Conservation (phyloP, 2,888 invertebrate genomes). For the Cheilosia vulpina region DNA sequence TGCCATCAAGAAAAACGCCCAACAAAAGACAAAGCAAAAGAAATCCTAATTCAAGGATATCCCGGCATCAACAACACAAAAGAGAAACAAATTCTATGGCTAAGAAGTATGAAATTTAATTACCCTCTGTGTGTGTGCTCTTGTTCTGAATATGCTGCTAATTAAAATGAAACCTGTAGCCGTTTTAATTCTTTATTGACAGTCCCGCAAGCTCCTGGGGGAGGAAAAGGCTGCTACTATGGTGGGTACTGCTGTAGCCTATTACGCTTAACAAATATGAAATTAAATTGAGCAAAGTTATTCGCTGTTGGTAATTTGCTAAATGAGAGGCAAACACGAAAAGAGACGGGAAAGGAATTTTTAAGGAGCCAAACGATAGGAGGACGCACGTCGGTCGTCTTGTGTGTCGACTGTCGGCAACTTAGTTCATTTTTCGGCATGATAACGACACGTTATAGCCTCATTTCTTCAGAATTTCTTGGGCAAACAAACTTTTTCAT, state of each 20-base stretch:
- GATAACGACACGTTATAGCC: conserved; percentile 34
- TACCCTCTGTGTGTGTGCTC: conserved; percentile 40
- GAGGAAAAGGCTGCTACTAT: background rate
- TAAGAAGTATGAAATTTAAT: conserved; percentile 56
- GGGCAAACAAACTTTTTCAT: conserved; percentile 43
- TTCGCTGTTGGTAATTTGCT: conserved; percentile 61
- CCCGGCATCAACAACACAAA: background rate
- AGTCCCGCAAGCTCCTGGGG: background rate
- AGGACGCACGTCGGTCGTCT: background rate
- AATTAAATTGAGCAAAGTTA: conserved; percentile 65
- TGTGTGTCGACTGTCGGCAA: background rate
- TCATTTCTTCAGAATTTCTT: conserved; percentile 19
- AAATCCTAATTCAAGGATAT: conserved; percentile 43
- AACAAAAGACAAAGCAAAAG: conserved; percentile 16
- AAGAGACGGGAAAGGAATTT: conserved; percentile 9
- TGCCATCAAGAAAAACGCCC: background rate
- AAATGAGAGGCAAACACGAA: conserved; percentile 29
- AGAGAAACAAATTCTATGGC: conserved; percentile 8
- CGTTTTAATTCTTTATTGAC: conserved; percentile 42
- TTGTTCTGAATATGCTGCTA: conserved; percentile 30
- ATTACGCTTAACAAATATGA: conserved; percentile 57
- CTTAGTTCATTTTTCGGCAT: conserved; percentile 37
- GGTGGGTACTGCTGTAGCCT: background rate
- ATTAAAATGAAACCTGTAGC: conserved; percentile 67
- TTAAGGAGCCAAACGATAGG: too few species aligned